Evolutionary conservation across 53 echinoderm and acorn worm genomes (phyloP).

Genomic region (Zoroaster sp.): DNA sequence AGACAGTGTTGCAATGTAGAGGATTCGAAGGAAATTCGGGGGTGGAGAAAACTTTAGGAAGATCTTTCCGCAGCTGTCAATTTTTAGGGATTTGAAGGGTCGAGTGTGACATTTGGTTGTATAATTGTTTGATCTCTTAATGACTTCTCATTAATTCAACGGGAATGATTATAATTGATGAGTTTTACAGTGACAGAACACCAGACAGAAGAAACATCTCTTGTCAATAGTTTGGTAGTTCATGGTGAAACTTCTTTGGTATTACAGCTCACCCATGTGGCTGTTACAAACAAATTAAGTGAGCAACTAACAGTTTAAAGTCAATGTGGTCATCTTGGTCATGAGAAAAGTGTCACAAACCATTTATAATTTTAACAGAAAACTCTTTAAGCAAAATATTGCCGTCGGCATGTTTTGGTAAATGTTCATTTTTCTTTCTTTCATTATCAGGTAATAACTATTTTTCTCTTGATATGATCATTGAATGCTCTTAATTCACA

Average conservation of each 20-base stretch:
- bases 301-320: no score
- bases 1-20: conserved; percentile 11
- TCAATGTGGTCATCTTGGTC: no score
- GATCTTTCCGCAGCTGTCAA: conserved; percentile 36
- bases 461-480: no score
- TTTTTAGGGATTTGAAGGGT: not conserved
- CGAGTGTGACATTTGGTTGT: not conserved
- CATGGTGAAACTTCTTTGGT: not conserved
- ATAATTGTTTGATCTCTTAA: conserved; percentile 4
- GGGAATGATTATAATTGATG: not conserved
- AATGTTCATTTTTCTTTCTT: no score
- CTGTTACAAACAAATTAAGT: no score
- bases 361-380: no score
- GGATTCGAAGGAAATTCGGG: not conserved
- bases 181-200: not conserved
- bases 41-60: not conserved
- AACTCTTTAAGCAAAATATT: no score
- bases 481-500: no score
- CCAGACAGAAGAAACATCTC: not conserved
- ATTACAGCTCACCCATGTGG: not conserved
- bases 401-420: no score
- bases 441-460: no score
- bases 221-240: not conserved
- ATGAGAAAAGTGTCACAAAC: no score
- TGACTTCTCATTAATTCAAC: not conserved